Evolutionary conservation across 2,113 vertebrate species (phyloP).

Genomic region (Ploceus nigricollis): DNA sequence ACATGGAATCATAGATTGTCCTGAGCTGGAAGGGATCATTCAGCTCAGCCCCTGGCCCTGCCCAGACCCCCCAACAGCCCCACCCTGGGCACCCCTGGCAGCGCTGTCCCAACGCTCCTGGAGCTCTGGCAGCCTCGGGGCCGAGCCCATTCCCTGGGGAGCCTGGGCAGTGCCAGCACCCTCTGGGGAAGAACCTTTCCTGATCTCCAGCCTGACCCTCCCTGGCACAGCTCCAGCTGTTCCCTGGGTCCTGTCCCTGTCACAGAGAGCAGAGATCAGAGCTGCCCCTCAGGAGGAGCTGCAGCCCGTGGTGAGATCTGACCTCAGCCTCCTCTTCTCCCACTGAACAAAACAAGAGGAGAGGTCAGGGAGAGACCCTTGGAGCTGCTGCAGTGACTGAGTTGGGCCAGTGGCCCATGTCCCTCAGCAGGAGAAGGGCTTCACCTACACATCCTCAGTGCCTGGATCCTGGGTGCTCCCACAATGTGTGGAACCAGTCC

Average conservation of each 20-base stretch:
- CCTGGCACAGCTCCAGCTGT: accelerated
- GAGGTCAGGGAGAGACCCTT: neutral
- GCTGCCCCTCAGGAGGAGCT: neutral
- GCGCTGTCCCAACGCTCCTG: neutral
- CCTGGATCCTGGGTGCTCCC: neutral
- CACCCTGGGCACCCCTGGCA: neutral
- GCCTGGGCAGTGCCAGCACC: neutral
- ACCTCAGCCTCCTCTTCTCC: neutral
- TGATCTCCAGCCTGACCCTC: accelerated
- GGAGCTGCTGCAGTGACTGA: neutral
- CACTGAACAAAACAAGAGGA: neutral
- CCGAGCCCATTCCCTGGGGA: neutral
- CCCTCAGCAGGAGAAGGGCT: neutral
- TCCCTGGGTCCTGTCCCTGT: accelerated
- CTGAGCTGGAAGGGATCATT: neutral
- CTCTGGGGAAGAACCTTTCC: neutral
- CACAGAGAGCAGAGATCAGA: neutral
- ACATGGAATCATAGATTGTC: neutral
- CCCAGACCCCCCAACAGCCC: neutral
- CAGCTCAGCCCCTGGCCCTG: accelerated
- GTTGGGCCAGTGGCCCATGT: neutral
- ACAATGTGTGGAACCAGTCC: neutral
- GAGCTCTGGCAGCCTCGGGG: neutral
- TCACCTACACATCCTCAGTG: neutral
- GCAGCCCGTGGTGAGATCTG: neutral